phyloP scores from a whole-genome alignment of 2,888 invertebrate species.

The Mesodorylaimus sp. region DNA sequence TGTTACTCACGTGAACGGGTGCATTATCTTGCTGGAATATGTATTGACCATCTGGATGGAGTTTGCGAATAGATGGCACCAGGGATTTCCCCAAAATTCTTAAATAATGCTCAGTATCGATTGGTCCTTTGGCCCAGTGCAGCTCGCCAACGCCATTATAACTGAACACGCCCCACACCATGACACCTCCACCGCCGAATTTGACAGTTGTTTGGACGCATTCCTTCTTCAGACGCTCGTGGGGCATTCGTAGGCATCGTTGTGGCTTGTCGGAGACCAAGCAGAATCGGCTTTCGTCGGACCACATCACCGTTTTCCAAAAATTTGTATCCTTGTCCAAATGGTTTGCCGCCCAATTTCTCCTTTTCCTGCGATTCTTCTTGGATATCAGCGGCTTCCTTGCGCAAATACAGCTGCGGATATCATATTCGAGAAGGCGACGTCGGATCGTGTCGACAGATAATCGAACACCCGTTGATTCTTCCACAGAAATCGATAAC shows the following conservation, averaged over 20 bases:
- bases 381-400: neutral
- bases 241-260: neutral
- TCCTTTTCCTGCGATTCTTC: neutral
- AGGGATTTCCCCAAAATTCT: neutral
- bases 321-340: neutral
- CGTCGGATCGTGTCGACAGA: neutral
- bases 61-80: neutral
- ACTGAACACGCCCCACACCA: neutral
- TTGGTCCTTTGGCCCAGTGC: neutral
- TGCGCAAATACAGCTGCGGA: neutral
- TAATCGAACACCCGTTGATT: neutral
- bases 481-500: neutral
- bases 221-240: neutral
- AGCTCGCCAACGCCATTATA: neutral
- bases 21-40: neutral
- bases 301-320: neutral
- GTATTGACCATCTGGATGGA: neutral
- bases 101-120: neutral
- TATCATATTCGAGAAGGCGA: neutral
- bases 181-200: neutral
- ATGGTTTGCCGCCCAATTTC: neutral
- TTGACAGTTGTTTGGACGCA: neutral
- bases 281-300: neutral
- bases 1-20: neutral
- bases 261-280: neutral